Conservation (phyloP, 1,140 invertebrate genomes). For the Cryptotermes secundus region DNA sequence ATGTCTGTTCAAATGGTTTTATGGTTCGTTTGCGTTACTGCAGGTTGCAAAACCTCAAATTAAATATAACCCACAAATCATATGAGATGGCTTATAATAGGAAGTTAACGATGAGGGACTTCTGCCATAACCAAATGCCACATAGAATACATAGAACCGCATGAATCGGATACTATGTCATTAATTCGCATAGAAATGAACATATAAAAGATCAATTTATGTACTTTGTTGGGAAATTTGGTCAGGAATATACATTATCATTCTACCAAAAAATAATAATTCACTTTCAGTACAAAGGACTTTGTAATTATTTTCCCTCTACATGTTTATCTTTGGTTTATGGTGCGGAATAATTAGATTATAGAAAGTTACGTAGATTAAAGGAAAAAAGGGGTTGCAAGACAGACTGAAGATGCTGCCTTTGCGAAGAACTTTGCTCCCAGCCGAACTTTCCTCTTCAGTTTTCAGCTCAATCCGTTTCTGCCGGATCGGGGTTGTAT, state of each 20-base stretch:
- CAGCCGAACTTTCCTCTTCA: not conserved
- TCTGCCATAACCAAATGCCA: not conserved
- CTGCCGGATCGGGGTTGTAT: not conserved
- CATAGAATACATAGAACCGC: not conserved
- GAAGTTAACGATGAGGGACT: not conserved
- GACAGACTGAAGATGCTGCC: not conserved
- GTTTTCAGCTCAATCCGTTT: not conserved
- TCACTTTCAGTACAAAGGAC: not conserved
- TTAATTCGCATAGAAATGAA: not conserved
- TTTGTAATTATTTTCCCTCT: not conserved
- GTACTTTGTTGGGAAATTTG: not conserved
- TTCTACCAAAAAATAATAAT: too few relatives aligned
- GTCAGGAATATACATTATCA: not conserved
- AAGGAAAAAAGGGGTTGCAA: not conserved
- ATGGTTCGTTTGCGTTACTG: not conserved
- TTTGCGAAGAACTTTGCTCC: not conserved
- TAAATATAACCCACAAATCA: conserved; percentile 16
- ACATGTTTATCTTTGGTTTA: not conserved
- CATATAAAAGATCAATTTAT: not conserved
- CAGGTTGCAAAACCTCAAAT: not conserved
- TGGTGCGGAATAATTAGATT: not conserved
- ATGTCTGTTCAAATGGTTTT: conserved; percentile 15
- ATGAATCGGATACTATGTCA: not conserved
- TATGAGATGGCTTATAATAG: conserved; percentile 7
- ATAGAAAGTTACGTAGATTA: conserved; percentile 13